phyloP scores from a whole-genome alignment of 2,113 vertebrate genomes.

The Benitochromis conjunctus region DNA sequence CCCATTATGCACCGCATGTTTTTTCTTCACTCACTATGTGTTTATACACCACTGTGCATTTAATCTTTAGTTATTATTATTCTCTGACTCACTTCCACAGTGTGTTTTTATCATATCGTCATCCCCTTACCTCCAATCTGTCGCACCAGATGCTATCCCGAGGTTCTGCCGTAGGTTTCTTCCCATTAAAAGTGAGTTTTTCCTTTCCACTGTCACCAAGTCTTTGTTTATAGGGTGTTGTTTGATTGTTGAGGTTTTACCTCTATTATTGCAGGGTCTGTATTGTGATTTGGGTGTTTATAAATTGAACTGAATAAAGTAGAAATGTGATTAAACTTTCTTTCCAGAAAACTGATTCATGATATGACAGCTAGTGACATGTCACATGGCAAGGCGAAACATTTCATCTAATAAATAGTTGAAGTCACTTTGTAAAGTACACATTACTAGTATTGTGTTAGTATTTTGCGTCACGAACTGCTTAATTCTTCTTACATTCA shows the following conservation, averaged over 20 bases:
- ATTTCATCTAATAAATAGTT: background rate
- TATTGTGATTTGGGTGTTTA: too few species aligned
- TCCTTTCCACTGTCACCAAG: background rate
- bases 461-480: background rate
- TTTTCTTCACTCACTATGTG: background rate
- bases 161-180: background rate
- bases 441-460: background rate
- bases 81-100: background rate
- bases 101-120: background rate
- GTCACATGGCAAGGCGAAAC: background rate
- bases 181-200: background rate
- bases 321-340: background rate
- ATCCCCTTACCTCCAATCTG: background rate
- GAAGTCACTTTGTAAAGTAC: background rate
- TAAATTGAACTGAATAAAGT: too few species aligned
- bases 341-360: background rate
- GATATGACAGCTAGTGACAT: background rate
- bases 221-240: background rate
- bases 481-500: background rate
- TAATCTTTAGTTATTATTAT: background rate
- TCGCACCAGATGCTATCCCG: accelerated
- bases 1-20: background rate
- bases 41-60: background rate
- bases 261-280: background rate
- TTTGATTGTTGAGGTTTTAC: background rate